phyloP scores from a whole-genome alignment of 1,140 invertebrate species.

The Panagrolaimus sp. region DNA sequence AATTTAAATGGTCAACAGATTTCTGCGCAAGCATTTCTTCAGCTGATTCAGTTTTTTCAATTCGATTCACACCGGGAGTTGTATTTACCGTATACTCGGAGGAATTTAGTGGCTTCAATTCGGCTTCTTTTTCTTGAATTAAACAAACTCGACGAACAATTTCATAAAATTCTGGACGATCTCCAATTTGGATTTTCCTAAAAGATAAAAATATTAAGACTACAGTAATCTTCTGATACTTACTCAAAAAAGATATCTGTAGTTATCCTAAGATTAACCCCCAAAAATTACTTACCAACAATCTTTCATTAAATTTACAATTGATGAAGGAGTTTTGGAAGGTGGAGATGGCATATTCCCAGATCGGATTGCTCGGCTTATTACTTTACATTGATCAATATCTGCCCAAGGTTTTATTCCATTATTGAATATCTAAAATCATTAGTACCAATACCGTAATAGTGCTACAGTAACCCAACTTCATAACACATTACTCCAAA shows the following conservation, averaged over 20 bases:
- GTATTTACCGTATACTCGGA: not conserved
- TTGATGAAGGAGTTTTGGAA: not conserved
- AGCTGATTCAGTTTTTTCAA: not conserved
- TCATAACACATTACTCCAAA: not conserved
- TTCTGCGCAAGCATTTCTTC: not conserved
- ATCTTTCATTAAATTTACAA: not conserved
- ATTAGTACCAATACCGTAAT: no score
- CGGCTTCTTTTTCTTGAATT: not conserved
- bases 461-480: no score
- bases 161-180: not conserved
- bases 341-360: constrained; percentile 5
- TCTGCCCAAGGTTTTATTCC: constrained; percentile 7
- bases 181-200: constrained; percentile 7
- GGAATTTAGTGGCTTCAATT: not conserved
- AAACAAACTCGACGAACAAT: not conserved
- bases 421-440: no score
- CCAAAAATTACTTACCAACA: not conserved
- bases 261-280: not conserved
- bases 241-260: no score
- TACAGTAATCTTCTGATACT: constrained; percentile 2
- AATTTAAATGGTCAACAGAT: no score
- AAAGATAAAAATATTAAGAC: no score
- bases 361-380: not conserved
- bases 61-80: not conserved
- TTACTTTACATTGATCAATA: constrained; percentile 1